Conservation (phyloP, 2,888 invertebrate species). For the Argyresthia albistria region DNA sequence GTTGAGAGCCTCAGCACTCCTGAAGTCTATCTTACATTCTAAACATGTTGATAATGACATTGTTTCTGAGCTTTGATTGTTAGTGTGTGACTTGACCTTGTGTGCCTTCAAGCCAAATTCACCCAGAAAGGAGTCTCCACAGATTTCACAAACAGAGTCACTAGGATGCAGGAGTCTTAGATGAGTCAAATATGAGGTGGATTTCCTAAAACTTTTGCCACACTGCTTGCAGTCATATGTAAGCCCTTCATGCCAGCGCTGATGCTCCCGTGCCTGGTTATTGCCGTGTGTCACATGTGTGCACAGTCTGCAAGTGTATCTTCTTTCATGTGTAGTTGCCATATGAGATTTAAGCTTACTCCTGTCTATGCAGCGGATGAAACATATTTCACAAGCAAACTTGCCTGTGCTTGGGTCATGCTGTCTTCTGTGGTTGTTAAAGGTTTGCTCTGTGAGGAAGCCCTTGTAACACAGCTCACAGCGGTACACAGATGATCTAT, state of each 20-base stretch:
- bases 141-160: slow-evolving; percentile 30
- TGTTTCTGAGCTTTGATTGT: background rate
- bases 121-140: slow-evolving; percentile 43
- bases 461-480: too few relatives aligned
- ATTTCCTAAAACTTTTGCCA: slow-evolving; percentile 17
- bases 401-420: too few relatives aligned
- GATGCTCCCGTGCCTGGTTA: background rate
- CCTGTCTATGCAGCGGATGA: too few relatives aligned
- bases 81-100: slow-evolving; percentile 31
- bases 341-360: background rate
- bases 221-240: background rate
- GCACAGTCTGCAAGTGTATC: background rate
- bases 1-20: background rate
- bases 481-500: too few relatives aligned
- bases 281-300: background rate
- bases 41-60: background rate
- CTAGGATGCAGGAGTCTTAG: slow-evolving; percentile 40
- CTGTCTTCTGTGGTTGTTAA: too few relatives aligned
- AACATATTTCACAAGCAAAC: too few relatives aligned
- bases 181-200: slow-evolving; percentile 45
- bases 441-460: too few relatives aligned
- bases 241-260: background rate
- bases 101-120: slow-evolving; percentile 40
- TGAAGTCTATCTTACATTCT: background rate
- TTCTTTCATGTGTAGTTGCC: background rate